Conservation (phyloP, 2,797 vertebrate genomes). For the Agapornis canus region DNA sequence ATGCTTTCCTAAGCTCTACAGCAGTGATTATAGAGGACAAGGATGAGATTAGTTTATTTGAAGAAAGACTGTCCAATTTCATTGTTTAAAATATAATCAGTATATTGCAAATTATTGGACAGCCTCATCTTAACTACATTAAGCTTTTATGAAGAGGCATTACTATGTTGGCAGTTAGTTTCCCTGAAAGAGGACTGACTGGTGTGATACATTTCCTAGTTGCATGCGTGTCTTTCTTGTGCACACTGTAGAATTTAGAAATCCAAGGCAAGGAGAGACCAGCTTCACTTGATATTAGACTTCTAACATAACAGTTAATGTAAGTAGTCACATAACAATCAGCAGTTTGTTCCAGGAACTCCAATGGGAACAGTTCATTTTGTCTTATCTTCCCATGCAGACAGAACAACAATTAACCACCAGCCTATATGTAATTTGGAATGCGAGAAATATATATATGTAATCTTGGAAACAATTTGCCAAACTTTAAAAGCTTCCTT, state of each 20-base stretch:
- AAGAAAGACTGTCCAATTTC: background rate
- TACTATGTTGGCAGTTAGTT: background rate
- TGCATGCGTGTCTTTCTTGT: accelerated
- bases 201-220: background rate
- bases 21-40: background rate
- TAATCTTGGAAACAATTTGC: background rate
- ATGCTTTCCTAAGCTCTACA: background rate
- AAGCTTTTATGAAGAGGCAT: background rate
- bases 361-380: background rate
- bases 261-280: background rate
- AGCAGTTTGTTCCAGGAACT: background rate
- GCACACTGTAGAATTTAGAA: background rate
- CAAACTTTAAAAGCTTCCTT: background rate
- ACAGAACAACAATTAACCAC: background rate
- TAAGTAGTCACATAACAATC: background rate
- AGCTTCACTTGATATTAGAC: background rate
- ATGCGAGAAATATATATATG: background rate
- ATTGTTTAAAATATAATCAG: background rate
- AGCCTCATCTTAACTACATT: background rate
- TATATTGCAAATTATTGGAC: background rate
- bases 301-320: background rate
- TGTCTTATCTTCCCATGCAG: background rate
- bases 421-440: background rate
- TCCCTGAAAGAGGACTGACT: background rate
- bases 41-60: background rate